Evolutionary conservation across 2,797 vertebrate species (phyloP).

Genomic region (Hydrophis major): DNA sequence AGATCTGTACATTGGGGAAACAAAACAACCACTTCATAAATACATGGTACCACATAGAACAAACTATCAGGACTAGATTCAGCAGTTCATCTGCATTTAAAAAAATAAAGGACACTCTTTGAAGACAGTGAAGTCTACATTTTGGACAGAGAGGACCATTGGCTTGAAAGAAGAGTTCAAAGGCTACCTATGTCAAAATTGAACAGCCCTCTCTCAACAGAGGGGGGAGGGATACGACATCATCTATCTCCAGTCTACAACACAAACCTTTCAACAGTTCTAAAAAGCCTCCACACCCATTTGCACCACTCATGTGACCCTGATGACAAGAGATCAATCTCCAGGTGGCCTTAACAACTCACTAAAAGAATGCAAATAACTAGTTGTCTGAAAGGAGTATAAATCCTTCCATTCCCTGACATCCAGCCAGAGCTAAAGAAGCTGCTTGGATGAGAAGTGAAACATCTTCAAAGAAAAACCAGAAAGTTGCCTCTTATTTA

Average conservation of each 20-base stretch:
- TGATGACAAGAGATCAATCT: not conserved
- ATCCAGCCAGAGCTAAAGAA: not conserved
- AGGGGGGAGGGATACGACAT: not conserved
- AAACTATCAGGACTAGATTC: no score
- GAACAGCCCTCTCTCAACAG: not conserved
- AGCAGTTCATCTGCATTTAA: no score
- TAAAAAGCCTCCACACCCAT: not conserved
- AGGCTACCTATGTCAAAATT: not conserved
- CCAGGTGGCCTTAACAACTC: not conserved
- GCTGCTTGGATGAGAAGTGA: not conserved
- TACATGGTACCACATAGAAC: no score
- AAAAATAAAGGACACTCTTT: no score
- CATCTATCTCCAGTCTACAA: not conserved
- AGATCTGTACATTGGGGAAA: no score
- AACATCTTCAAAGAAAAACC: not conserved
- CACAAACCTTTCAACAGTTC: not conserved
- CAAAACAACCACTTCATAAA: no score
- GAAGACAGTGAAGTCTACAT: no score
- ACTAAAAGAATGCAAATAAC: not conserved
- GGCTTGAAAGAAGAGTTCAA: no score
- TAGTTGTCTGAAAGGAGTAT: not conserved
- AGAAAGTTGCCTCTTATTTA: not conserved
- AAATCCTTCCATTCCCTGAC: no score
- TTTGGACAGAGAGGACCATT: no score
- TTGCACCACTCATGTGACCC: not conserved